These are phyloP conservation scores for Acholoe squamosa DNA, from an alignment of 2,888 invertebrate species.

Conservation along the genomic window DNA sequence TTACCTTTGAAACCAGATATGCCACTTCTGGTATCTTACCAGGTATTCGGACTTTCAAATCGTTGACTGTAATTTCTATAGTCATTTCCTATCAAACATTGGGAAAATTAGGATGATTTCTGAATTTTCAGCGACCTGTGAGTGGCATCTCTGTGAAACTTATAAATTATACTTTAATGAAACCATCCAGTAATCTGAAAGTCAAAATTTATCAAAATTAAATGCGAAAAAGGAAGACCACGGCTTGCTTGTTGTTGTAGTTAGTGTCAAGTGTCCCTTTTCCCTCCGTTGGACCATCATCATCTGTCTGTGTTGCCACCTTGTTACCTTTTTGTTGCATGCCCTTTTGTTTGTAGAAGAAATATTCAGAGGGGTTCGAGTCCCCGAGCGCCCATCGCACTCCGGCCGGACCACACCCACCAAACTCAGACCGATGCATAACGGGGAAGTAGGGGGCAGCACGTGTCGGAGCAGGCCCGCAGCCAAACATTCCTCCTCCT, in stretches of 20 bases:
- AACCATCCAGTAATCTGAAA: too few species aligned
- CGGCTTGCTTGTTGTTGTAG: conserved; percentile 4
- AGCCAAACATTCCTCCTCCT: conserved; percentile 14
- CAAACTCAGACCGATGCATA: conserved; percentile 30
- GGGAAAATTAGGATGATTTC: too few species aligned
- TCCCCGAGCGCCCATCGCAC: conserved; percentile 28
- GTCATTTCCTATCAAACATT: too few species aligned
- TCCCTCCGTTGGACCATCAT: not conserved
- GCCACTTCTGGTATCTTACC: too few species aligned
- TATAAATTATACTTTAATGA: too few species aligned
- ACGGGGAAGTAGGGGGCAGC: not conserved
- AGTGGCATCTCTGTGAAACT: too few species aligned
- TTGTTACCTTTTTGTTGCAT: conserved; percentile 38
- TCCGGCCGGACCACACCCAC: conserved; percentile 45
- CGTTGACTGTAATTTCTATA: too few species aligned
- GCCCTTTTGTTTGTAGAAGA: conserved; percentile 57
- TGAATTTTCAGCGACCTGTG: too few species aligned
- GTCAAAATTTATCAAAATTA: too few species aligned
- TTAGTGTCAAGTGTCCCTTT: not conserved
- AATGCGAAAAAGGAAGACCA: too few species aligned
- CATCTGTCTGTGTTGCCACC: not conserved
- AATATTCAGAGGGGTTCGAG: conserved; percentile 27
- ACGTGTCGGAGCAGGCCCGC: conserved; percentile 7
- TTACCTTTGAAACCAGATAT: too few species aligned
- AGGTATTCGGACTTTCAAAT: too few species aligned